Conservation (phyloP, 2,113 vertebrate species). For the Hepsetus odoe region DNA sequence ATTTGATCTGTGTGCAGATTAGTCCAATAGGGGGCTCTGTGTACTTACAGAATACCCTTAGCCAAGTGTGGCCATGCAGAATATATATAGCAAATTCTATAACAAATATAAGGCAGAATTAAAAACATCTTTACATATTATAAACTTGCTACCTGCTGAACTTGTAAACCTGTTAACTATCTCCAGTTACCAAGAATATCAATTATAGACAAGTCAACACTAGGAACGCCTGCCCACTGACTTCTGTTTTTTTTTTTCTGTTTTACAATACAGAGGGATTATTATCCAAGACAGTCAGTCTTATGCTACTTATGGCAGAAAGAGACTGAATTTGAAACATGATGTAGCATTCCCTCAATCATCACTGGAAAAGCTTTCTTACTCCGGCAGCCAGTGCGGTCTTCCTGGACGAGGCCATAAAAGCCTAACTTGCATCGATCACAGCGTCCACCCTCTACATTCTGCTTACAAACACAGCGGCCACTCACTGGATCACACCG, state of each 20-base stretch:
- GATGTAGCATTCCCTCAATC: background rate
- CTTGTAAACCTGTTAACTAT: too few species aligned
- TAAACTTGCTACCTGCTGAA: too few species aligned
- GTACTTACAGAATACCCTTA: too few species aligned
- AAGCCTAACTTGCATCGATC: conserved; percentile 79
- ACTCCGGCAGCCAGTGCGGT: conserved; percentile 82
- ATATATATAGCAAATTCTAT: too few species aligned
- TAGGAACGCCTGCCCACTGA: background rate
- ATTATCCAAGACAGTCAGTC: background rate
- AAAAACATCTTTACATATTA: too few species aligned
- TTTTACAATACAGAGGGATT: background rate
- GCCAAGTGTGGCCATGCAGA: too few species aligned
- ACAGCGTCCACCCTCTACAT: conserved; percentile 80
- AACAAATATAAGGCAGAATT: too few species aligned
- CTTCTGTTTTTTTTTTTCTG: background rate
- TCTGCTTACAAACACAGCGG: conserved; percentile 80
- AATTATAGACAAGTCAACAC: background rate
- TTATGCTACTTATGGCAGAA: background rate
- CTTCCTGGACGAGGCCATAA: conserved; percentile 69
- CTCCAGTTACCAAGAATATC: too few species aligned
- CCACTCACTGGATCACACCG: conserved; percentile 78
- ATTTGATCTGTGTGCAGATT: too few species aligned
- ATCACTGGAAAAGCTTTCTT: conserved; percentile 44
- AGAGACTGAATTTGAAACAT: background rate
- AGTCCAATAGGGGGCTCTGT: too few species aligned